Conservation (phyloP, 2,888 invertebrate genomes). For the Dolomedes plantarius region DNA sequence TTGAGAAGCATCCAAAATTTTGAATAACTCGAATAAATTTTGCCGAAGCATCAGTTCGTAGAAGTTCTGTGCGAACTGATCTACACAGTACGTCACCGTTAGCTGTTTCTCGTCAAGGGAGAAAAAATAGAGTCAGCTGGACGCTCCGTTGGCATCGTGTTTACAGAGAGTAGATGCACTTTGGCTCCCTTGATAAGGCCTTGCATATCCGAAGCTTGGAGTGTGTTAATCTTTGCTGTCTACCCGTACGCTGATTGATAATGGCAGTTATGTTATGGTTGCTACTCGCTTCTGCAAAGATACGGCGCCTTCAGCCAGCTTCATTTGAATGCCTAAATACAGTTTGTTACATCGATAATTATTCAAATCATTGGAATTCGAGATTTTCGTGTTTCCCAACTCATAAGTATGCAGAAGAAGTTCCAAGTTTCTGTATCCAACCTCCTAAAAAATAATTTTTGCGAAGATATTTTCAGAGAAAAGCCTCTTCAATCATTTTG, state of each 20-base stretch:
- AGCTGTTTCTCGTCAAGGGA: constrained; percentile 22
- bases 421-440: no score
- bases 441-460: no score
- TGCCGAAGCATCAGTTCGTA: background rate
- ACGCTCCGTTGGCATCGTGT: constrained; percentile 25
- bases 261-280: constrained; percentile 3
- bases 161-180: constrained; percentile 54
- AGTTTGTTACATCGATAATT: no score
- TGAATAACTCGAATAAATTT: no score
- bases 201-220: background rate
- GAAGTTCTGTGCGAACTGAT: background rate
- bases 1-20: no score
- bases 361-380: no score
- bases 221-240: background rate
- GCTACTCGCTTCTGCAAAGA: background rate
- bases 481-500: no score
- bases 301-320: no score
- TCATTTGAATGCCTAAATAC: no score
- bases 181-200: constrained; percentile 39
- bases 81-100: constrained; percentile 19
- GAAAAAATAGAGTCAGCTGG: constrained; percentile 39
- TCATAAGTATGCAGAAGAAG: no score
- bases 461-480: no score
- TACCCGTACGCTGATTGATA: constrained; percentile 4
- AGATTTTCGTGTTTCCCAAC: no score